These are phyloP conservation scores for Oscheius sp. DNA, from an alignment of 2,888 invertebrate species.

Conservation along the genomic window DNA sequence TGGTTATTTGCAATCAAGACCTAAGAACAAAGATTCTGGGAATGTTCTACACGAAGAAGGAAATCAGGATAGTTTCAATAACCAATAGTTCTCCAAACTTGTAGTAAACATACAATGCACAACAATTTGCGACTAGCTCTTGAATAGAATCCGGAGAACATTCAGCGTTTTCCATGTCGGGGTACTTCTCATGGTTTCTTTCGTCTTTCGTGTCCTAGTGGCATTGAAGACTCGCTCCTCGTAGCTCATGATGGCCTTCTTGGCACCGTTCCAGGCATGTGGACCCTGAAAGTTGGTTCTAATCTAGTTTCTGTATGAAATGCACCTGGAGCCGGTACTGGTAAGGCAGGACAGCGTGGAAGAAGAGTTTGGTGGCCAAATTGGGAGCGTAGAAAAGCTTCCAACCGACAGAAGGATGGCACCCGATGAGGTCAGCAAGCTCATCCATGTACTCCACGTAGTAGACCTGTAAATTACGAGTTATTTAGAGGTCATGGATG, in stretches of 20 bases:
- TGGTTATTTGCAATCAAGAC: too few relatives aligned
- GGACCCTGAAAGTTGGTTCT: conserved; percentile 42
- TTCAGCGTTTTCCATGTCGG: conserved; percentile 28
- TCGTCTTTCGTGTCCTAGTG: conserved; percentile 37
- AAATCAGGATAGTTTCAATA: too few relatives aligned
- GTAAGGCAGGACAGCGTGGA: conserved; percentile 50
- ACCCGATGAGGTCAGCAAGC: conserved; percentile 74
- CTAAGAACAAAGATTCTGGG: too few relatives aligned
- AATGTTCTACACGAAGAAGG: too few relatives aligned
- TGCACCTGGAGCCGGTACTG: conserved; percentile 40
- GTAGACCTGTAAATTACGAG: conserved; percentile 71
- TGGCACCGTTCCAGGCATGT: conserved; percentile 60
- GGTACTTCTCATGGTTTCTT: conserved; percentile 36
- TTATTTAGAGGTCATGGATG: neutral
- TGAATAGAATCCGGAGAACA: conserved; percentile 8
- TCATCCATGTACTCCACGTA: conserved; percentile 75
- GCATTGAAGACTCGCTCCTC: conserved; percentile 51
- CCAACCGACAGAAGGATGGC: conserved; percentile 73
- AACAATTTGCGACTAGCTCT: neutral
- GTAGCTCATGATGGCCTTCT: conserved; percentile 57
- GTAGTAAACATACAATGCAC: neutral
- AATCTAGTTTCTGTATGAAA: neutral
- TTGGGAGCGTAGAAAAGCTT: conserved; percentile 60
- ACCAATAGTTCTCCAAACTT: neutral
- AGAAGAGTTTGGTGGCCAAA: conserved; percentile 66